phyloP scores from a whole-genome alignment of 2,888 invertebrate genomes.

The Ornithoptera priamus region DNA sequence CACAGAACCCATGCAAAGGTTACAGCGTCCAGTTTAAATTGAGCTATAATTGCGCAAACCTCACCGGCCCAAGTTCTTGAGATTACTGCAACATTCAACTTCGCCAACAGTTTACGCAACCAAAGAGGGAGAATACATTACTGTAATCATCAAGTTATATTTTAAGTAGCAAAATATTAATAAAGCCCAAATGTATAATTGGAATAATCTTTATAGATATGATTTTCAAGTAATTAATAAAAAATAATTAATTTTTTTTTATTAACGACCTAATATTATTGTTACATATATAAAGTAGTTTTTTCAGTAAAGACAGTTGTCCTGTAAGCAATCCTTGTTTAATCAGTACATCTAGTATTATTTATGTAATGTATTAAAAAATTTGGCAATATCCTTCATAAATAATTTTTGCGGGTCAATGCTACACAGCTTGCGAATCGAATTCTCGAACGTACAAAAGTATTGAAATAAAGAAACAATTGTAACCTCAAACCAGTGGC shows the following conservation, averaged over 20 bases:
- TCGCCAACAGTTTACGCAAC: conserved; percentile 40
- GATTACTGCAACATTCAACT: conserved; percentile 43
- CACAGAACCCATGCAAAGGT: background rate
- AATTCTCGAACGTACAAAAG: background rate
- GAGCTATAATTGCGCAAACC: conserved; percentile 46
- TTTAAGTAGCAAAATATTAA: conserved; percentile 8
- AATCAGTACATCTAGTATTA: too few species aligned
- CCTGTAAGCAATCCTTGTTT: too few species aligned
- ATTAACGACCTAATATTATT: too few species aligned
- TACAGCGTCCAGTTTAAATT: background rate
- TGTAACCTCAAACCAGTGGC: conserved; percentile 16
- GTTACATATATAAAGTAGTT: too few species aligned
- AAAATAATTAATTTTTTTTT: too few species aligned
- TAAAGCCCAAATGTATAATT: background rate
- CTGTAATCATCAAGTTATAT: conserved; percentile 16
- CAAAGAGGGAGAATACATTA: conserved; percentile 14
- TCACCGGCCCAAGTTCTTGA: conserved; percentile 47
- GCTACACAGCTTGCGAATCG: background rate
- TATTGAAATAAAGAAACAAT: background rate
- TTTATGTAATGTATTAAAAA: background rate
- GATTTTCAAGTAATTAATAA: background rate
- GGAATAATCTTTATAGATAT: too few species aligned
- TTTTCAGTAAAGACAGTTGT: too few species aligned
- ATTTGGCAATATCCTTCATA: background rate
- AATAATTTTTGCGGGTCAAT: background rate